phyloP scores from a whole-genome alignment of 2,113 vertebrate genomes.

The Crotalus horridus region DNA sequence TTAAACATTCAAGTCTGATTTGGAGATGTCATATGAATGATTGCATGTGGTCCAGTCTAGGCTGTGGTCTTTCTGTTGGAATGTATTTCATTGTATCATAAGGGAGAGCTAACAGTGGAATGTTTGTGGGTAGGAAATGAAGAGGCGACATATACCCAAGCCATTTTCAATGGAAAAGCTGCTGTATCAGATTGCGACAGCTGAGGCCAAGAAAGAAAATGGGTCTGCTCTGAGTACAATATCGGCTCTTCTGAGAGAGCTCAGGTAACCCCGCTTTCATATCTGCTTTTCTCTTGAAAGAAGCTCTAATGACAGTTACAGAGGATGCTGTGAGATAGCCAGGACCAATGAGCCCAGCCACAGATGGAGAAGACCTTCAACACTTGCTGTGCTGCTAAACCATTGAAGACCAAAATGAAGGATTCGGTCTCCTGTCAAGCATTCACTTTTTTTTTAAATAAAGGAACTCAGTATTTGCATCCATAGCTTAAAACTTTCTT shows the following conservation, averaged over 20 bases:
- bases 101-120: neutral
- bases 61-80: neutral
- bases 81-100: neutral
- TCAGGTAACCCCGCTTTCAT: constrained; percentile 77
- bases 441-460: neutral
- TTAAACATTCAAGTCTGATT: neutral
- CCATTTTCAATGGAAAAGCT: constrained; percentile 99
- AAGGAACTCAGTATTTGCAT: constrained; percentile 11
- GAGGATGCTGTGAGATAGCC: constrained; percentile 31
- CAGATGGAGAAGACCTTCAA: constrained; percentile 1
- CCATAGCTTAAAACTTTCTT: neutral
- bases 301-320: neutral
- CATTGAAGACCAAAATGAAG: constrained; percentile 11
- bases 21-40: neutral
- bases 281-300: constrained; percentile 34
- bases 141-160: constrained; percentile 92
- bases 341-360: constrained; percentile 20
- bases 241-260: constrained; percentile 94
- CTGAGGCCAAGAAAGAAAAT: constrained; percentile 95
- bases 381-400: constrained; percentile 8
- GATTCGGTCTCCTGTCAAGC: neutral
- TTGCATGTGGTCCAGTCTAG: neutral
- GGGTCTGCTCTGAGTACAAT: constrained; percentile 91
- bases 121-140: constrained; percentile 84
- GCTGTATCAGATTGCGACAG: constrained; percentile 96